Percentiles rank a stretch among this genome's conserved stretches.
Evolutionary conservation across 2,113 vertebrate species (phyloP).

Genomic region (Gopherus evgoodei): DNA sequence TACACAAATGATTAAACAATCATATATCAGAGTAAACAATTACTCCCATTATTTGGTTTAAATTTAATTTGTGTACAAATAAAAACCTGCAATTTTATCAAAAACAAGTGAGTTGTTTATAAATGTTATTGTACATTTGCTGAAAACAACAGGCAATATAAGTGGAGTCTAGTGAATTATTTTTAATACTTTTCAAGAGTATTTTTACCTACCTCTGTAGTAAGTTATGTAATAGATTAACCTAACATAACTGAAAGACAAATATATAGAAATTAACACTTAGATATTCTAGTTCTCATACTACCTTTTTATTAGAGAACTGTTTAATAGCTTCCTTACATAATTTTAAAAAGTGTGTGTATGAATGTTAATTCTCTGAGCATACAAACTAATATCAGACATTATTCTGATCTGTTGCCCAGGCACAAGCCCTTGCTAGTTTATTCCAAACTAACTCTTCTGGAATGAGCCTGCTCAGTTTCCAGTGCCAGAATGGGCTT

Average conservation of each 20-base stretch:
- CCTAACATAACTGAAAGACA: background rate
- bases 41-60: background rate
- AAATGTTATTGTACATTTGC: background rate
- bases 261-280: background rate
- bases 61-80: background rate
- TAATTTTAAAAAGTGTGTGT: background rate
- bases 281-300: background rate
- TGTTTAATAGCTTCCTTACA: background rate
- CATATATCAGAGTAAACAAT: background rate
- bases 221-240: background rate
- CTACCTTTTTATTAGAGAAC: background rate
- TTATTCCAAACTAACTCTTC: constrained; percentile 60
- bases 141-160: background rate
- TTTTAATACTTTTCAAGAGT: background rate
- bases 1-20: background rate
- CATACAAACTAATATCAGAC: background rate
- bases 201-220: background rate
- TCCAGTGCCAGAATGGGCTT: constrained; percentile 70
- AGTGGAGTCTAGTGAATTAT: background rate
- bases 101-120: background rate
- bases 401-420: constrained; percentile 2
- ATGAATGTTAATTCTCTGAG: background rate
- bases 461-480: constrained; percentile 63
- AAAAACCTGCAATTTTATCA: constrained; percentile 2
- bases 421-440: constrained; percentile 38